Percentiles rank a stretch among this genome's conserved stretches.
Conservation (phyloP, 1,140 invertebrate species). For the Zaprionus capensis region DNA sequence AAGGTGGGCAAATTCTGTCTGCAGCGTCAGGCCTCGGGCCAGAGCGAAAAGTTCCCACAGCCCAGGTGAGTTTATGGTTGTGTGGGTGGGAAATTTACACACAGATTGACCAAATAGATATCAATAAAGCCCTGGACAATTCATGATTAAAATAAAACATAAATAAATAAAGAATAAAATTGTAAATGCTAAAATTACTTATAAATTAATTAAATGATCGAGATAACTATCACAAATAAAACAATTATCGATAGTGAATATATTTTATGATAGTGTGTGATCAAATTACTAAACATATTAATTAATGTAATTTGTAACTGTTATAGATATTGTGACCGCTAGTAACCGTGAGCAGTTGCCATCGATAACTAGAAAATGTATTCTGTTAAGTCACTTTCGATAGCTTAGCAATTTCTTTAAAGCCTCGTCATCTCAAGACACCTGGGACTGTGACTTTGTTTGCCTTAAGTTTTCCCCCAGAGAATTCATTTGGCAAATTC, state of each 20-base stretch:
- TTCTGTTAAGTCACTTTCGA: background rate
- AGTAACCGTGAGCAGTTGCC: too few relatives aligned
- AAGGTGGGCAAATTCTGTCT: constrained; percentile 61
- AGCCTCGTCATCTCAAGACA: background rate
- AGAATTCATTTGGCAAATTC: constrained; percentile 7
- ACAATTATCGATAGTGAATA: too few relatives aligned
- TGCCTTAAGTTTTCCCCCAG: background rate
- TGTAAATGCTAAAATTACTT: too few relatives aligned
- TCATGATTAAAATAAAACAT: background rate
- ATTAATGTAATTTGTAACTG: too few relatives aligned
- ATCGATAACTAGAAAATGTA: too few relatives aligned
- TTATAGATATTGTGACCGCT: background rate
- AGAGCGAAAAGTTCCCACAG: constrained; percentile 54
- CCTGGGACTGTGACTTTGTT: background rate
- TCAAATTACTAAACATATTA: too few relatives aligned
- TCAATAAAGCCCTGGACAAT: background rate
- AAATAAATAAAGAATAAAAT: background rate
- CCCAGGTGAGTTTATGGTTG: constrained; percentile 49
- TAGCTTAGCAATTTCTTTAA: background rate
- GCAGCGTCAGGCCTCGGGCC: constrained; percentile 40
- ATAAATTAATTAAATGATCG: too few relatives aligned
- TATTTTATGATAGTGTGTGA: too few relatives aligned
- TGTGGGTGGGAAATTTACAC: background rate
- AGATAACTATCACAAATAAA: too few relatives aligned
- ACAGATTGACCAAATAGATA: background rate